Evolutionary conservation across 2,888 invertebrate species (phyloP), one percentile per base, ranked within the genome.

Genomic region (Tenthredo notha): DNA sequence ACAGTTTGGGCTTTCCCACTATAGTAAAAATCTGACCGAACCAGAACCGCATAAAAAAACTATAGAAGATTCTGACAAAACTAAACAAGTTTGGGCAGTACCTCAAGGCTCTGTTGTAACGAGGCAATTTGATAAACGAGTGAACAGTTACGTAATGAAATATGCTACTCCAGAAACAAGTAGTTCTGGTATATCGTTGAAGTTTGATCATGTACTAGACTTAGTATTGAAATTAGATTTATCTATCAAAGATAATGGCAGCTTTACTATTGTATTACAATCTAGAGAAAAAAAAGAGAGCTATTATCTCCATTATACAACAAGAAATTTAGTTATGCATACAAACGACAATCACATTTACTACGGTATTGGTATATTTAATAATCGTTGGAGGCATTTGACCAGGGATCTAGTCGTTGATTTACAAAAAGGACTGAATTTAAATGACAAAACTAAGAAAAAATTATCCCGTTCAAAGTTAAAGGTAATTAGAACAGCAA

Each of bases 1-100:
- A 7, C 99, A 99, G 93, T 99, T 98, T 93, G 99, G 98, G 0
- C 94, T 99, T 85, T 98, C 99, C 12, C 99, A 99, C 94, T 99
- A 98, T 93, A 98, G 98, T 93, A 99, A 99, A 93, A 97, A 98
- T 93, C 94, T 99, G 18, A 97, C 97, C 0, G 98, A 98, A 90
- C 96, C 97, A 0, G 96, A 97, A 88, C 98, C 98, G 0, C 95
- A 96, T 77, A 94, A 96, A 86, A 96, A 95, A 89, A 92, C 95
- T 1, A 93, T 98, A 10, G 98, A 98, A 90, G 97, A 98, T 92
- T 97, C 96, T 0, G 96, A 97, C 88, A 95, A 94, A 87, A 94
- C 95, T 90, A 93, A 95, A 85, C 96, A 95, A 83, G 95, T 95
- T 80, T 98, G 98, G 98, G 94, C 94, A 2, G 95, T 96, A 2